Evolutionary conservation across 2,888 invertebrate genomes (phyloP).

Genomic region (Nemotelus pantherinus): DNA sequence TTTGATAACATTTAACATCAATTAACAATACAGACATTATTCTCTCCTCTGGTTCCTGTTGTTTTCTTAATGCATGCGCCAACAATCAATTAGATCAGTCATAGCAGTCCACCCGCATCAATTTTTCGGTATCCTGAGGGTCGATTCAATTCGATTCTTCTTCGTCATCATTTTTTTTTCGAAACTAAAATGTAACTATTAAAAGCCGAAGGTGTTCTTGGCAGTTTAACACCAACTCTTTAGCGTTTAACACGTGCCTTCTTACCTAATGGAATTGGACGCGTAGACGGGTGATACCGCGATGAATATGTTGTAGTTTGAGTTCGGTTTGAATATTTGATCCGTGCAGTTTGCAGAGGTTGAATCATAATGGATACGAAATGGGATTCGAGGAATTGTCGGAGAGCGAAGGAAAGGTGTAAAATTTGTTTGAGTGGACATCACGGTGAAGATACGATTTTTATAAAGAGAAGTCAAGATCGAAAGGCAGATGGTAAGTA

Average conservation of each 20-base stretch:
- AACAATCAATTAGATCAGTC: background rate
- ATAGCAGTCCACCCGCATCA: slow-evolving; percentile 32
- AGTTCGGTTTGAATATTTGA: background rate
- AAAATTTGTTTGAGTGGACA: background rate
- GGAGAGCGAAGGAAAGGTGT: slow-evolving; percentile 25
- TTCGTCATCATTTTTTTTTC: background rate
- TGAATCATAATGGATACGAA: slow-evolving; percentile 4
- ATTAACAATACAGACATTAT: background rate
- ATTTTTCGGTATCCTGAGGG: slow-evolving; percentile 11
- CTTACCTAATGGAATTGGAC: background rate
- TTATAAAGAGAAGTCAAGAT: no score
- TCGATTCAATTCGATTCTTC: background rate
- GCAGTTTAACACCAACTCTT: slow-evolving; percentile 23
- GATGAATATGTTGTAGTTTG: background rate
- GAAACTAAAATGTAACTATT: background rate
- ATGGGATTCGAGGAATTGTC: background rate
- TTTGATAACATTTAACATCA: background rate
- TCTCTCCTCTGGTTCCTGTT: background rate
- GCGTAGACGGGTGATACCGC: background rate
- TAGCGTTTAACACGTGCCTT: slow-evolving; percentile 31
- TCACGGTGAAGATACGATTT: background rate
- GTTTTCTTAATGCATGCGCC: background rate
- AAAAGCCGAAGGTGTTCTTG: slow-evolving; percentile 28
- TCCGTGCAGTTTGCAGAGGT: background rate
- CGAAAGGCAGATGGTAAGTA: no score